Conservation (phyloP, 2,113 vertebrate genomes). For the Candoia aspera region DNA sequence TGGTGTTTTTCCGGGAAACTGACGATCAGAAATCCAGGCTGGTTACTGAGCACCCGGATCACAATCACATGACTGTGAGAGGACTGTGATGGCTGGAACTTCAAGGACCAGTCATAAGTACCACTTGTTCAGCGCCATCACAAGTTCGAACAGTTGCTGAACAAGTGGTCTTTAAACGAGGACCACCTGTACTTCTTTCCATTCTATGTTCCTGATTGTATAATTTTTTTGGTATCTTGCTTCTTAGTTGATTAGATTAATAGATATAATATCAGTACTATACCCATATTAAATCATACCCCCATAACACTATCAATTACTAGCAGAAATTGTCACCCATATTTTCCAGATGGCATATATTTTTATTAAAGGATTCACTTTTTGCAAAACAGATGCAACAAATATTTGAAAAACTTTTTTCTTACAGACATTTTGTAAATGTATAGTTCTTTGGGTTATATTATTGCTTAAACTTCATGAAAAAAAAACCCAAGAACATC, state of each 20-base stretch:
- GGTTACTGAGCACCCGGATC: not conserved
- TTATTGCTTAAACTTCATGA: not conserved
- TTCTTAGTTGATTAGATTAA: not conserved
- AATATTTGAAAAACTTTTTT: not conserved
- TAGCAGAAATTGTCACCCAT: not conserved
- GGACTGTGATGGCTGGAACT: no score
- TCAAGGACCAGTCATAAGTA: not conserved
- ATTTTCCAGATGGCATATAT: not conserved
- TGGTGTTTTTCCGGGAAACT: no score
- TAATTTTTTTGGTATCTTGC: not conserved
- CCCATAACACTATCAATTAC: no score
- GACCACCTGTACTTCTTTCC: not conserved
- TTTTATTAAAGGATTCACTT: not conserved
- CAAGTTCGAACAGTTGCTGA: not conserved
- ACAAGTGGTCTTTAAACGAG: not conserved
- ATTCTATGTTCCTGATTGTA: not conserved
- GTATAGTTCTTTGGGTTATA: not conserved
- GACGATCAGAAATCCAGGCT: not conserved
- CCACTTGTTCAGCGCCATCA: not conserved
- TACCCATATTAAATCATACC: not conserved
- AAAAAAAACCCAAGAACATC: not conserved
- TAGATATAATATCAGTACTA: not conserved
- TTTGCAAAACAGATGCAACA: not conserved
- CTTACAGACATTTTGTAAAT: not conserved
- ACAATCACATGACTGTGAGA: no score